Conservation (phyloP, 2,888 invertebrate species). For the Cloeon dipterum region DNA sequence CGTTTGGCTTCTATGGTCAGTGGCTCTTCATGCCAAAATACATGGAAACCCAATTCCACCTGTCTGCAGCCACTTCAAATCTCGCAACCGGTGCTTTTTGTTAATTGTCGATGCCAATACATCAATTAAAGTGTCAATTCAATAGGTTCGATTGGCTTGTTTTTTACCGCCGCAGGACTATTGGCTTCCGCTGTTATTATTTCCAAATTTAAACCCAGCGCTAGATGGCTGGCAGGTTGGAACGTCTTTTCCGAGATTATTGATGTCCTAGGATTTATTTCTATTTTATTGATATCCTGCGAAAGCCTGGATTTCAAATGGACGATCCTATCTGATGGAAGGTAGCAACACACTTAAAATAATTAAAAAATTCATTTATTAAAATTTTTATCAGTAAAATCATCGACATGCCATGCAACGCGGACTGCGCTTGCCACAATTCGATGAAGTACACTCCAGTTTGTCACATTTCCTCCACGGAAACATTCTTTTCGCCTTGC, state of each 20-base stretch:
- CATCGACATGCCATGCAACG: slow-evolving; percentile 36
- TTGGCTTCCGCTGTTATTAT: neutral
- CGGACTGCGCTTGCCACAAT: slow-evolving; percentile 35
- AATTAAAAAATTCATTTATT: too few species aligned
- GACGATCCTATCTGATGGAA: slow-evolving; percentile 8
- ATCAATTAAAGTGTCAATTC: too few species aligned
- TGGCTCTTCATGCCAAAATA: slow-evolving; percentile 28
- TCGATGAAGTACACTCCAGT: slow-evolving; percentile 50
- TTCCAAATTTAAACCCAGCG: neutral
- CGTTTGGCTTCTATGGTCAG: slow-evolving; percentile 20
- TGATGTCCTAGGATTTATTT: neutral
- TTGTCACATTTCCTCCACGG: slow-evolving; percentile 24
- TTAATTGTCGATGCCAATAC: too few species aligned
- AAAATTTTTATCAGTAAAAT: too few species aligned
- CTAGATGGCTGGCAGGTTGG: slow-evolving; percentile 1
- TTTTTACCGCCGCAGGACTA: neutral
- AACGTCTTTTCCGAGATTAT: neutral
- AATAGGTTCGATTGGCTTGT: slow-evolving; percentile 1
- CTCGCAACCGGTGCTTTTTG: too few species aligned
- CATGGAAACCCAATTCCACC: slow-evolving; percentile 25
- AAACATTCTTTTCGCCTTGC: slow-evolving; percentile 51
- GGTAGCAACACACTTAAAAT: too few species aligned
- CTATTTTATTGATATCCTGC: neutral
- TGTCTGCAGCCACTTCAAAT: slow-evolving; percentile 21
- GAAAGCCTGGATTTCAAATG: slow-evolving; percentile 6